Percentiles rank a stretch among this genome's conserved stretches.
Conservation (phyloP, 2,797 vertebrate genomes). For the Ibycter americanus region DNA sequence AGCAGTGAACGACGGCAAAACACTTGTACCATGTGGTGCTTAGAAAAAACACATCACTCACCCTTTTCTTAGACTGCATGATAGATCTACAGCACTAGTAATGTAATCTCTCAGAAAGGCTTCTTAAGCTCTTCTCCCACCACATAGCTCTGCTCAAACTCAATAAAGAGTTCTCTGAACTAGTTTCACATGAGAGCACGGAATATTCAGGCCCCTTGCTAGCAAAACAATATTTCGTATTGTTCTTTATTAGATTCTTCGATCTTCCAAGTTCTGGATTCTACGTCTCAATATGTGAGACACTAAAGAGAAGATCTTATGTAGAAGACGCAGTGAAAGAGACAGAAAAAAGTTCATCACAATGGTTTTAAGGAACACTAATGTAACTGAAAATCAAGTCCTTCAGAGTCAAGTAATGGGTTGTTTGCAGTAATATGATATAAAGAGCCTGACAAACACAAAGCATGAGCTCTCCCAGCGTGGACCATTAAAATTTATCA, state of each 20-base stretch:
- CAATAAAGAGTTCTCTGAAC: neutral
- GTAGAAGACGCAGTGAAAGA: neutral
- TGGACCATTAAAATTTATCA: neutral
- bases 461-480: neutral
- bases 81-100: neutral
- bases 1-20: neutral
- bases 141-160: neutral
- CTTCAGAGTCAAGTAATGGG: neutral
- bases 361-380: neutral
- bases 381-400: neutral
- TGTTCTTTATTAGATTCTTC: neutral
- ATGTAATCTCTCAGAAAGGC: neutral
- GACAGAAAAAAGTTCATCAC: neutral
- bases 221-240: neutral
- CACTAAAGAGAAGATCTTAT: neutral
- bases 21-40: rapidly evolving
- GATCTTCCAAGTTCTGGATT: neutral
- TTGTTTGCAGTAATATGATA: neutral
- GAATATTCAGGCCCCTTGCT: neutral
- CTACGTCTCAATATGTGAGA: rapidly evolving
- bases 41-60: neutral
- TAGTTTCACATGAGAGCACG: neutral
- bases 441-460: neutral
- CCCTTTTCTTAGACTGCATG: neutral
- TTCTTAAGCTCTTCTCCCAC: neutral